Evolutionary conservation across 2,113 vertebrate species (phyloP), one percentile per base, ranked within the genome.

Genomic region (Muntiacus reevesi): DNA sequence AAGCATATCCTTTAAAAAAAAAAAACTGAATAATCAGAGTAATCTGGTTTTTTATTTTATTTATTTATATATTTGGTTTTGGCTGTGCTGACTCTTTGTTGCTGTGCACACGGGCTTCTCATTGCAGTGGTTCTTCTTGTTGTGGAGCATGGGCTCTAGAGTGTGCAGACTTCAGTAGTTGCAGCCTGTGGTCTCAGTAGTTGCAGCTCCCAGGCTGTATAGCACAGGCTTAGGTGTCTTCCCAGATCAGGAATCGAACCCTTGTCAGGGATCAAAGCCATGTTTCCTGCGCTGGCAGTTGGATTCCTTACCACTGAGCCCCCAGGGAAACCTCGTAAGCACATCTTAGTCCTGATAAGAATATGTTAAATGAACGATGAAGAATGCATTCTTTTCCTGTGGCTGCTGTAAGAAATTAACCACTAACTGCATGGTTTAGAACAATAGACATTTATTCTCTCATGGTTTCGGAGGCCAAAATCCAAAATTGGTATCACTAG

Each of bases 281-380:
- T 27, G 40, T 43, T 23, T 27, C 23, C 40, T 43, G 71, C 36
- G 1, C 71, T 43, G 71, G 23, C 71, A 76, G 40, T 25, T 27
- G 40, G 36, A 27, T 76, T 43, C 40, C 71, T 43, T 43, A 76
- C 36, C 40, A 43, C 40, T 43, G 40, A 76, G 71, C 71, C 71
- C 71, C 40, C 12, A 43, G 71, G 71, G 12, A 43, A 76, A 43
- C 40, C 23, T 76, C 33, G 0, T 2, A 4, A 47, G 27, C 45
- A 5, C 6, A 1, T 13, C 17, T 17, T 5, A 23, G 8, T 43
- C 40, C 87, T 0, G 2, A 50, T 76, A 27, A 43, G 40, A 76
- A 27, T 43, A 76, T 3, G 28, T 7, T 52, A 1, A 57, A 21
- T 0, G 1, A 6, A 19, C 21, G 0, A 1, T 17, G 50, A 47